Base-by-base conservation (phyloP, 1,140 invertebrate genomes). In the Matsumurasca onukii region DNA sequence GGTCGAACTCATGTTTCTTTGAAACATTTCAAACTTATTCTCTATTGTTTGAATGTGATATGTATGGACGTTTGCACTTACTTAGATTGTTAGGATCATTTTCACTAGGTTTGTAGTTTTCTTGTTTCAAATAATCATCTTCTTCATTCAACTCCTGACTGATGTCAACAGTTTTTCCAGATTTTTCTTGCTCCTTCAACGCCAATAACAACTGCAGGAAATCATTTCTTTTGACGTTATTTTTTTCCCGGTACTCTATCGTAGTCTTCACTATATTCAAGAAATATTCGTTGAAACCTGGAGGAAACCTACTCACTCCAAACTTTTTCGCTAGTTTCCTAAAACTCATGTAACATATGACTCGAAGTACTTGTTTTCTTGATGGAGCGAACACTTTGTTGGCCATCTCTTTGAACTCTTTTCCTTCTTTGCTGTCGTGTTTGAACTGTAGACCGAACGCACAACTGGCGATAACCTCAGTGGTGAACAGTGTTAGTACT, bases 381-480 rank as follows among this genome's bases (percentile, higher is more conserved):
- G 34, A 29, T 1, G 34, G 25, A 3, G 22, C 24, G 30, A 61
- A 39, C 5, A 57, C 24, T 3, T 31, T 1, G 17, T 65, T 22
- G 9, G 57, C 24, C 17, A 34, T 30, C 31, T 49, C n/a, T 9
- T 24, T 3, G 20, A 48, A 62, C 13, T 1, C 31, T 27, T 30
- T 39, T 2, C 20, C 31, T 61, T 69, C 57, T 61, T 57, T 25
- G 12, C 3, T 29, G 27, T 25, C 25, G 3, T 29, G 31, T 15
- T n/a, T n/a, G n/a, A n/a, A n/a, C n/a, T n/a, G n/a, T n/a, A n/a
- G n/a, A n/a, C n/a, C n/a, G n/a, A n/a, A 87, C 15, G 82, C 83
- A 3, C 78, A 80, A 0, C 78, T 80, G 0, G 84, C 84, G 27
- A 86, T 86, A 2, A 88, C 84, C 72, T 88, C 86, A 39, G 82